Evolutionary conservation across 2,888 invertebrate genomes (phyloP).

Genomic region (Cryptocheilus praepositus): DNA sequence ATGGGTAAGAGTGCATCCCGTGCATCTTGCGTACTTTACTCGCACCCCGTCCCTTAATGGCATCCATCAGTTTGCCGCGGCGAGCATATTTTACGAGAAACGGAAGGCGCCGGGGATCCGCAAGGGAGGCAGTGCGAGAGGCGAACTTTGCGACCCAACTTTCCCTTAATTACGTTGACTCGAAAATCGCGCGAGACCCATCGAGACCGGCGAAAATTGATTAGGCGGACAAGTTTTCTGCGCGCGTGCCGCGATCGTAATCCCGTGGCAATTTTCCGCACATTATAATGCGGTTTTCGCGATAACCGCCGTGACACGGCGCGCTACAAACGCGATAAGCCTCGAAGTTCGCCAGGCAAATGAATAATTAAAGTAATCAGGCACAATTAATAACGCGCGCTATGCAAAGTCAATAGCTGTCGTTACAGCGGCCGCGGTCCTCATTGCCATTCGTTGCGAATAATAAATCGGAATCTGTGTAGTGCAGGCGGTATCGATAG

Average conservation of each 20-base stretch:
- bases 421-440: not conserved
- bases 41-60: not conserved
- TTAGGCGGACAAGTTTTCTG: too few relatives aligned
- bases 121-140: not conserved
- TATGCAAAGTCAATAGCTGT: constrained; percentile 4
- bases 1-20: too few relatives aligned
- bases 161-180: too few relatives aligned
- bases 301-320: too few relatives aligned
- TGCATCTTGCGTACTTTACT: not conserved
- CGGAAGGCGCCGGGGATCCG: not conserved
- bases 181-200: too few relatives aligned
- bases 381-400: not conserved
- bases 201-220: too few relatives aligned
- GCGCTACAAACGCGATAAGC: too few relatives aligned
- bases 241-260: too few relatives aligned
- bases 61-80: constrained; percentile 1
- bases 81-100: not conserved
- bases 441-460: not conserved
- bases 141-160: too few relatives aligned
- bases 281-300: too few relatives aligned
- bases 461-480: constrained; percentile 1
- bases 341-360: not conserved
- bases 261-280: too few relatives aligned
- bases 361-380: not conserved
- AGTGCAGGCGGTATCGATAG: not conserved